Conservation (phyloP, 2,113 vertebrate species). For the Aptenodytes forsteri region DNA sequence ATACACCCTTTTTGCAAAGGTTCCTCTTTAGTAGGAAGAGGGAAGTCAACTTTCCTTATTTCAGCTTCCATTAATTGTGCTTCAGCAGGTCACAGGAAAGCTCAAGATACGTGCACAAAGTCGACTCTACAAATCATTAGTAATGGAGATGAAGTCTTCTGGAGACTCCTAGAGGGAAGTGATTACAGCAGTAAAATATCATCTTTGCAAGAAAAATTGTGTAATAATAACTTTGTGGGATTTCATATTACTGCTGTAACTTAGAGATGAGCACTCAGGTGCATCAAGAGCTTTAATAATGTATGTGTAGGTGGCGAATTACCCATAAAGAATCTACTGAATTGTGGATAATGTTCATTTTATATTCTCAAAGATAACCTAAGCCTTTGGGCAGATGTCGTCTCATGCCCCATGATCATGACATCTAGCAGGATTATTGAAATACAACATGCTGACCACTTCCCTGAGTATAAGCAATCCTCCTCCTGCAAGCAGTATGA, state of each 20-base stretch:
- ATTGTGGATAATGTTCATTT: not conserved
- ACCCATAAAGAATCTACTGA: not conserved
- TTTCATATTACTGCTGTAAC: constrained; percentile 26
- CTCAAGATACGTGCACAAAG: not conserved
- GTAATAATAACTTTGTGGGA: not conserved
- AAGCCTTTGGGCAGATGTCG: not conserved
- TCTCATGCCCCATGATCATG: not conserved
- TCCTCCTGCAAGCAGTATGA: not conserved
- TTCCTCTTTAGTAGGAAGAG: not conserved
- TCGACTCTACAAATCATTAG: not conserved
- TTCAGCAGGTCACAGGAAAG: constrained; percentile 5
- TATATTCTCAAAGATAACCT: not conserved
- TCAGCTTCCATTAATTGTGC: constrained; percentile 48
- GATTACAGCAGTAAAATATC: constrained; percentile 17
- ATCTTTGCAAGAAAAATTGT: not conserved
- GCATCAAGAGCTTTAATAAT: constrained; percentile 19
- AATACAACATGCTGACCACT: not conserved
- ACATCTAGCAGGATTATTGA: not conserved
- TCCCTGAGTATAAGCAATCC: not conserved
- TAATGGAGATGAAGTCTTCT: constrained; percentile 10
- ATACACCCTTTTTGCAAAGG: not conserved
- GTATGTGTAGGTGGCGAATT: constrained; percentile 32
- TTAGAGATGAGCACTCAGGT: not conserved
- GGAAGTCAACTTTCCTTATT: constrained; percentile 8
- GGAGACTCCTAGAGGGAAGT: not conserved